These are phyloP conservation scores for Nerophis ophidion DNA, from an alignment of 2,113 vertebrate species.

Conservation along the genomic window DNA sequence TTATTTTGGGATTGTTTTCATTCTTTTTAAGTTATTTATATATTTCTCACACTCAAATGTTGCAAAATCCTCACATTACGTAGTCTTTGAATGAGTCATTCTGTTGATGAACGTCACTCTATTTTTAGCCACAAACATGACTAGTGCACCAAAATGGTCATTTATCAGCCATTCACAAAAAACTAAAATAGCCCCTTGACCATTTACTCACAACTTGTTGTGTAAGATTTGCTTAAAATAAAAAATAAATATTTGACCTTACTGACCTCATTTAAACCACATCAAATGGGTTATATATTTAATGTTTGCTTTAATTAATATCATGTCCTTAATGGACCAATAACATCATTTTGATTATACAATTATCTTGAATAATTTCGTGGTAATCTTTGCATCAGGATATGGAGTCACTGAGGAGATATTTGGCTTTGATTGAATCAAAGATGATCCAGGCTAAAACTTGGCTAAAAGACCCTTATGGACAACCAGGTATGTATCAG, in stretches of 20 bases:
- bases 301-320: background rate
- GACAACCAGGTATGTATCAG: constrained; percentile 85
- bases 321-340: background rate
- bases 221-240: background rate
- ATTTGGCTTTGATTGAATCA: constrained; percentile 89
- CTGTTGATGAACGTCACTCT: background rate
- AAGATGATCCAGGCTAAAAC: constrained; percentile 92
- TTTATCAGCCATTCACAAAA: background rate
- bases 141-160: background rate
- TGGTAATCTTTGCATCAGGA: constrained; percentile 70
- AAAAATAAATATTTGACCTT: background rate
- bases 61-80: background rate
- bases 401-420: constrained; percentile 95
- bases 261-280: too few relatives aligned
- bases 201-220: background rate
- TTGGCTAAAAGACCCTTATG: constrained; percentile 91
- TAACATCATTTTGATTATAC: background rate
- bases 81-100: background rate
- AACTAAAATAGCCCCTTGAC: background rate
- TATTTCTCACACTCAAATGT: background rate
- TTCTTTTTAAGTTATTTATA: background rate
- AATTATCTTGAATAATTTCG: background rate
- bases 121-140: background rate
- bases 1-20: too few relatives aligned
- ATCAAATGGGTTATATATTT: background rate